These are phyloP conservation scores for Pelagia noctiluca DNA, from an alignment of 30 jellyfish, hydroid and myxozoan genomes.

Conservation along the genomic window DNA sequence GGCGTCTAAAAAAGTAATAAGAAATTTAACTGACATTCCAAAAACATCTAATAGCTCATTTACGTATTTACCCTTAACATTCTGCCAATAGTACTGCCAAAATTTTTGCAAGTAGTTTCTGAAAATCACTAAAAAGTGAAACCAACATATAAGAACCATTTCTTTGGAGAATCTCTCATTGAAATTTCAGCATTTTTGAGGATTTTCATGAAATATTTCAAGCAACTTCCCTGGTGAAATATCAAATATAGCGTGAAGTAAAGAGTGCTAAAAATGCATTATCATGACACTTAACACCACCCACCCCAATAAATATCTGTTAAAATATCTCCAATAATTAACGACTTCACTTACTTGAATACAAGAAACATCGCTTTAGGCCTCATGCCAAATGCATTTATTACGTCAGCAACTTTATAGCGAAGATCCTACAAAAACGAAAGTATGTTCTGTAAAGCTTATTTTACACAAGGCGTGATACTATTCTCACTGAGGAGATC, in stretches of 20 bases:
- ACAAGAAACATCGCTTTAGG: conserved; percentile 71
- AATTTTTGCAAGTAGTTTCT: no score
- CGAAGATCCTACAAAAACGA: conserved; percentile 64
- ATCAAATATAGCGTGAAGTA: no score
- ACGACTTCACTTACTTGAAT: conserved; percentile 54
- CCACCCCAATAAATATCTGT: neutral
- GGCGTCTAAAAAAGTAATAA: conserved; percentile 52
- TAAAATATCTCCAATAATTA: no score
- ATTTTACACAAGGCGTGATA: neutral
- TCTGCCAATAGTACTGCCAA: no score
- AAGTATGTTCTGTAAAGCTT: neutral
- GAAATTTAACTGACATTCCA: neutral
- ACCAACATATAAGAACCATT: no score
- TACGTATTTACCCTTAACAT: no score
- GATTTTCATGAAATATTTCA: no score
- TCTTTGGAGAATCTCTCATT: no score
- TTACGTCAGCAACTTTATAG: conserved; percentile 61
- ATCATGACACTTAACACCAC: neutral
- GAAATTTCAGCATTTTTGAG: no score
- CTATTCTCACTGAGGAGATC: neutral
- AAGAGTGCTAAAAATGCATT: neutral
- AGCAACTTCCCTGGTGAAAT: no score
- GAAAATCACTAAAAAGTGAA: no score
- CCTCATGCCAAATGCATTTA: conserved; percentile 75
- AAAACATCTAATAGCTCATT: no score